Evolutionary conservation across 2,888 invertebrate species (phyloP).

Genomic region (Elmis aenea): DNA sequence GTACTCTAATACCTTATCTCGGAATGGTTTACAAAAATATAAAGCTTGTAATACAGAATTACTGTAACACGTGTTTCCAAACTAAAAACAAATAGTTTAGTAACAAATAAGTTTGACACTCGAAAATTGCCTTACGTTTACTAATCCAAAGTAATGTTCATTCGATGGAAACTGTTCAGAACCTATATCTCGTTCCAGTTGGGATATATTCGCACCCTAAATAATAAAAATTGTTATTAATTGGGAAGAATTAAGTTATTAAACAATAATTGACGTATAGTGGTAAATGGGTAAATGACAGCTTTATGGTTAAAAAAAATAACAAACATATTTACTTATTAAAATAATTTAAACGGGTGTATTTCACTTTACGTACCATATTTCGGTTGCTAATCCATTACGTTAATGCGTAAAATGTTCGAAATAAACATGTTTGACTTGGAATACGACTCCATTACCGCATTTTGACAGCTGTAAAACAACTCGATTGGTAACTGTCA

Average conservation of each 20-base stretch:
- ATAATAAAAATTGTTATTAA: constrained; percentile 32
- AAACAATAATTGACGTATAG: constrained; percentile 8
- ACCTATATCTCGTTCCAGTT: constrained; percentile 98
- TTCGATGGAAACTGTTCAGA: constrained; percentile 97
- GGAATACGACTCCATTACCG: constrained; percentile 45
- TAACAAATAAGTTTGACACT: too few species aligned
- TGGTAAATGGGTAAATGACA: constrained; percentile 1
- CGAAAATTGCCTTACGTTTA: constrained; percentile 85
- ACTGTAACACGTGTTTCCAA: constrained; percentile 99
- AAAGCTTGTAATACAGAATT: constrained; percentile 99
- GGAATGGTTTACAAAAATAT: constrained; percentile 98
- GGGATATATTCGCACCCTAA: constrained; percentile 98
- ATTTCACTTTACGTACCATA: constrained; percentile 35
- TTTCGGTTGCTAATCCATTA: constrained; percentile 46
- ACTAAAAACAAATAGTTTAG: too few species aligned
- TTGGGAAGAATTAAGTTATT: constrained; percentile 21
- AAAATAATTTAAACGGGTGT: neutral
- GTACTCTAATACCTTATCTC: constrained; percentile 97
- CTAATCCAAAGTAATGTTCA: constrained; percentile 99
- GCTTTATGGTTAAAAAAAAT: constrained; percentile 13
- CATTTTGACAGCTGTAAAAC: constrained; percentile 43
- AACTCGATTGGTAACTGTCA: constrained; percentile 24
- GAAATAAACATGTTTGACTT: constrained; percentile 42
- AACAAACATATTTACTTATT: neutral
- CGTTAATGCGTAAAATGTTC: constrained; percentile 43